phyloP scores from a whole-genome alignment of 2,797 vertebrate genomes.

The Pampus argenteus region DNA sequence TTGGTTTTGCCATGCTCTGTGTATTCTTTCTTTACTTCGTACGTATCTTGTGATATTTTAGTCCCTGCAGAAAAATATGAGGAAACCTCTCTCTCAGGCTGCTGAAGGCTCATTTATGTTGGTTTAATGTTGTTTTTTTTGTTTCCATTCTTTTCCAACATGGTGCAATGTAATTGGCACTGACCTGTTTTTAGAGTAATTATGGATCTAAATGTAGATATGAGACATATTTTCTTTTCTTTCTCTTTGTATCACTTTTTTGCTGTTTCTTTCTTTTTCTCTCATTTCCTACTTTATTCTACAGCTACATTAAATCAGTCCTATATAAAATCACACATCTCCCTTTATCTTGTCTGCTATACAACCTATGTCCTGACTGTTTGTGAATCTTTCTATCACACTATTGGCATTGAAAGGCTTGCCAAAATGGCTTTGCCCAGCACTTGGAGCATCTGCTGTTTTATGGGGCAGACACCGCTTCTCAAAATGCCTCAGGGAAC shows the following conservation, averaged over 20 bases:
- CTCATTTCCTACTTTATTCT: constrained; percentile 6
- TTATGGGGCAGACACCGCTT: constrained; percentile 91
- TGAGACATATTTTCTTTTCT: constrained; percentile 33
- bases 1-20: constrained; percentile 60
- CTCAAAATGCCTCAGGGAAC: constrained; percentile 93
- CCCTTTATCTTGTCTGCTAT: not conserved
- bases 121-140: constrained; percentile 47
- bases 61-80: constrained; percentile 67
- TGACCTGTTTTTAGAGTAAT: constrained; percentile 55
- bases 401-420: constrained; percentile 85
- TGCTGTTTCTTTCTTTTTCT: constrained; percentile 25
- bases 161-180: constrained; percentile 42
- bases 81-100: constrained; percentile 60
- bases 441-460: constrained; percentile 95
- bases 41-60: constrained; percentile 72
- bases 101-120: constrained; percentile 50
- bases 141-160: constrained; percentile 38
- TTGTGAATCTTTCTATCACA: constrained; percentile 55
- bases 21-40: constrained; percentile 66
- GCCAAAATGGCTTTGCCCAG: constrained; percentile 92
- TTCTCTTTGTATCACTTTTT: constrained; percentile 20
- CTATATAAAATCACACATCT: constrained; percentile 16
- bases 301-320: constrained; percentile 8
- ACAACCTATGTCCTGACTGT: too few species aligned
- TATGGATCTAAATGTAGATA: constrained; percentile 46